These are phyloP conservation scores for Callospermophilus lateralis DNA, from an alignment of 2,113 vertebrate species.

Conservation along the genomic window DNA sequence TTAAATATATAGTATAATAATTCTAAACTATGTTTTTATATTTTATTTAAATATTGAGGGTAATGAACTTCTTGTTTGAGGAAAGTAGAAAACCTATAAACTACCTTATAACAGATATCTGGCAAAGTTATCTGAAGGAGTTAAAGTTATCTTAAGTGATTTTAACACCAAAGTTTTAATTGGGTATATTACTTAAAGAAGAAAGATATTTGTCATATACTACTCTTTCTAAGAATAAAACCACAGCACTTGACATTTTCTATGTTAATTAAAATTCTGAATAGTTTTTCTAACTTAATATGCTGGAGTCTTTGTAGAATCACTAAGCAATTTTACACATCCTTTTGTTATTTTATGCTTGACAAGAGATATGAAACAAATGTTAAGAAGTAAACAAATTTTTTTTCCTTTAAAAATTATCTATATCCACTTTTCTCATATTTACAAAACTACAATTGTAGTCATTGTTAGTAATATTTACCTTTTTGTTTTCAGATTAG, in stretches of 20 bases:
- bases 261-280: slow-evolving; percentile 65
- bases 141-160: background rate
- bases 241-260: slow-evolving; percentile 28
- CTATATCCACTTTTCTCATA: background rate
- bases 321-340: background rate
- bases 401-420: background rate
- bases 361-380: background rate
- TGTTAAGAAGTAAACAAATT: slow-evolving; percentile 2
- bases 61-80: background rate
- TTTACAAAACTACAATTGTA: background rate
- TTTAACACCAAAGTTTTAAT: background rate
- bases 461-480: background rate
- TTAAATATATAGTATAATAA: background rate
- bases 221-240: slow-evolving; percentile 30
- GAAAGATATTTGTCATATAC: background rate
- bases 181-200: background rate
- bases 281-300: slow-evolving; percentile 38
- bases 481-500: background rate
- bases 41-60: background rate
- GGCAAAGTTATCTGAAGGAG: slow-evolving; percentile 13
- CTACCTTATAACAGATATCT: background rate
- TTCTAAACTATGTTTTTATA: background rate
- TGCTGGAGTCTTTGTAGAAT: background rate
- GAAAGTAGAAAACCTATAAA: background rate
- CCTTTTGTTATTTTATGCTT: background rate